Percentiles rank a stretch among this genome's conserved stretches.
Conservation (phyloP, 1,140 invertebrate species). For the Pogonognathellus flavescens region DNA sequence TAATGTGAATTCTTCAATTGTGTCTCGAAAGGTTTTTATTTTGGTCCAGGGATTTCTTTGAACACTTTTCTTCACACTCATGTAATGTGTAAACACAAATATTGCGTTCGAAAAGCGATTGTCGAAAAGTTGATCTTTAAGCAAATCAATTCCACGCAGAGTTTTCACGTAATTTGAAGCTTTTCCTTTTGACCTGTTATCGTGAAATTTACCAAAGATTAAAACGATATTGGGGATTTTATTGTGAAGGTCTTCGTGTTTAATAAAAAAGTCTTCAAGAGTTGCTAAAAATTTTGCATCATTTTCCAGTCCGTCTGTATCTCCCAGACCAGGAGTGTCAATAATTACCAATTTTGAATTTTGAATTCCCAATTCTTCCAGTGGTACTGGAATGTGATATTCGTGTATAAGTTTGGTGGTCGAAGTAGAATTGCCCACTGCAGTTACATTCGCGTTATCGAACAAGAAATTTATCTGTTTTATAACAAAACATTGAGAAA, state of each 20-base stretch:
- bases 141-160: not conserved
- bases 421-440: not conserved
- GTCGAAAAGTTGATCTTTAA: constrained; percentile 9
- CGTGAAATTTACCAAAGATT: constrained; percentile 33
- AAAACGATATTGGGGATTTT: constrained; percentile 38
- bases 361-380: constrained; percentile 40
- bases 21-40: not conserved
- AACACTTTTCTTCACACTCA: not conserved
- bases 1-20: constrained; percentile 6
- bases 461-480: not conserved
- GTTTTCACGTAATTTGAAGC: constrained; percentile 44
- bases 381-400: constrained; percentile 22
- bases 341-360: constrained; percentile 37
- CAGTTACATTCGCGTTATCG: not conserved
- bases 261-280: constrained; percentile 16
- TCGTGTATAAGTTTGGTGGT: constrained; percentile 9
- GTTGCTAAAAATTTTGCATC: constrained; percentile 52
- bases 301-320: constrained; percentile 41
- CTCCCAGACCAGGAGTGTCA: constrained; percentile 29
- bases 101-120: not conserved
- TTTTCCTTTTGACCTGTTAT: constrained; percentile 14
- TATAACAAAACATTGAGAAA: not conserved
- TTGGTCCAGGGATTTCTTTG: not conserved
- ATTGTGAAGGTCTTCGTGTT: constrained; percentile 30
- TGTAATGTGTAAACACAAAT: not conserved